These are phyloP conservation scores for Drosophila koepferae DNA, from an alignment of 2,888 invertebrate species.

Conservation along the genomic window DNA sequence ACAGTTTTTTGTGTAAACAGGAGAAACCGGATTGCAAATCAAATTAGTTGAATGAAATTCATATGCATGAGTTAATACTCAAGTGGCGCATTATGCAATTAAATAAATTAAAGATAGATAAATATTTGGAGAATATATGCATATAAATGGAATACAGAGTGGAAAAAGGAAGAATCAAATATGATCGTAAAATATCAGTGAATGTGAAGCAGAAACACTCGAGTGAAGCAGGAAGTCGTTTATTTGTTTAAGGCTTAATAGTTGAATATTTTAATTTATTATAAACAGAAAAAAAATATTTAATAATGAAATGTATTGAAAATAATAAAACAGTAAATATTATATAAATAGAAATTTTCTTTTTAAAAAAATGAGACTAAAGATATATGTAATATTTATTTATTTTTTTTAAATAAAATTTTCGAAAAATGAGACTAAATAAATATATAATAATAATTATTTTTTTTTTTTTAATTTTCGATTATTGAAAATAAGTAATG, in stretches of 20 bases:
- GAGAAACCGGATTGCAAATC: constrained; percentile 31
- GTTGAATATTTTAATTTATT: not conserved
- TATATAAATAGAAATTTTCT: no score
- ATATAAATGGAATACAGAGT: not conserved
- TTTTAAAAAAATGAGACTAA: no score
- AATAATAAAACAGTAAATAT: no score
- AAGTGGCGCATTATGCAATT: constrained; percentile 58
- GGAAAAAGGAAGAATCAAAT: not conserved
- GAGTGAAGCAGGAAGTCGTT: constrained; percentile 1
- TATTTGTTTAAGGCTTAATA: not conserved
- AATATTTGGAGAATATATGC: constrained; percentile 50
- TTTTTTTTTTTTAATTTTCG: no score
- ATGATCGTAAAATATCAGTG: not conserved
- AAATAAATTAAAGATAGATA: constrained; percentile 49
- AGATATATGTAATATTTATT: no score
- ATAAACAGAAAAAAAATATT: no score
- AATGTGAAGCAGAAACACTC: not conserved
- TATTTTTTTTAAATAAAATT: no score
- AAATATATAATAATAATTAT: no score
- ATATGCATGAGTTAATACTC: constrained; percentile 52
- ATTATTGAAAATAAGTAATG: no score
- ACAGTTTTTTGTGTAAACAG: constrained; percentile 26
- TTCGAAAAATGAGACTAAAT: no score
- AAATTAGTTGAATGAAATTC: constrained; percentile 38
- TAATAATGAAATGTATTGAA: no score